A percentile compares a stretch with the other conserved stretches of the same genome.
Conservation (phyloP, 2,113 vertebrate genomes). For the Hippocampus zosterae region DNA sequence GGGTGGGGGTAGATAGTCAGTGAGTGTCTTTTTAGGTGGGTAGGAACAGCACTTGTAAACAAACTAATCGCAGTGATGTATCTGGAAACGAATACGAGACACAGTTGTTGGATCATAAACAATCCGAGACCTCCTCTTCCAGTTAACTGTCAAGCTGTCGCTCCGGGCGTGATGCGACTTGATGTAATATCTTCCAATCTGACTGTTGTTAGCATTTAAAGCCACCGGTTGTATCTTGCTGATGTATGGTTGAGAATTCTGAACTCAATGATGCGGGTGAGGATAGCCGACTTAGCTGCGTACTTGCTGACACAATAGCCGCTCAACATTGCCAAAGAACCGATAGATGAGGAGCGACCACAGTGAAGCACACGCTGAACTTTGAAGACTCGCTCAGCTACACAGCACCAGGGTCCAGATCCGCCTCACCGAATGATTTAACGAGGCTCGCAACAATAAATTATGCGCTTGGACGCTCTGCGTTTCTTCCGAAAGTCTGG, state of each 20-base stretch:
- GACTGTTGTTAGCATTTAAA: background rate
- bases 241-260: background rate
- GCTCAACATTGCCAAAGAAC: too few species aligned
- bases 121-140: background rate
- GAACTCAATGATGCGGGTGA: background rate
- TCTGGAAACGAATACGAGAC: background rate
- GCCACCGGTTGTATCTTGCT: too few species aligned
- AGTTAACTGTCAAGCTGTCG: background rate
- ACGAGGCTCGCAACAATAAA: too few species aligned
- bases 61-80: background rate
- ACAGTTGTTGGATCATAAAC: slow-evolving; percentile 4
- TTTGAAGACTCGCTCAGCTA: too few species aligned
- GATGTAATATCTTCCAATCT: background rate
- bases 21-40: background rate
- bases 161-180: background rate
- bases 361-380: too few species aligned
- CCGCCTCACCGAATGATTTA: too few species aligned
- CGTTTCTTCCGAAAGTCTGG: too few species aligned
- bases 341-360: too few species aligned
- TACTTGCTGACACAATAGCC: too few species aligned
- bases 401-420: background rate
- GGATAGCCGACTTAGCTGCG: too few species aligned
- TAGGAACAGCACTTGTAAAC: background rate
- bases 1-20: background rate
- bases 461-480: too few species aligned